Conservation (phyloP, 1,140 invertebrate genomes). For the Hylyphantes graminicola region DNA sequence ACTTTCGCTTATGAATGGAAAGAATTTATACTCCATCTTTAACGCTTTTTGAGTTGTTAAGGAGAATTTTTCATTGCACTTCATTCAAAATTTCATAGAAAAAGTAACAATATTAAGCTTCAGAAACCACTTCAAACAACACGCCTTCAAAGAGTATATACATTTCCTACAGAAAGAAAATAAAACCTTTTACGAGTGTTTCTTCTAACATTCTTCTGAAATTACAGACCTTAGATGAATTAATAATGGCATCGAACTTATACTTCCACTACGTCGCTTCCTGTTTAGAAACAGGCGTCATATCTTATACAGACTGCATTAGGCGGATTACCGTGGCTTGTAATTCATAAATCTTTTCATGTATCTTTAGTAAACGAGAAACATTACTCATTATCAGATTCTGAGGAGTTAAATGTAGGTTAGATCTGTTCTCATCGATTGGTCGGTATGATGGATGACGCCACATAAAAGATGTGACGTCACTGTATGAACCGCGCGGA, state of each 20-base stretch:
- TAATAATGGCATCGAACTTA: neutral
- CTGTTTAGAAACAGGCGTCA: neutral
- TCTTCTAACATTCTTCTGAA: neutral
- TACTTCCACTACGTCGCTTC: neutral
- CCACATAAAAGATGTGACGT: slow-evolving; percentile 15
- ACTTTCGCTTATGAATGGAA: no score
- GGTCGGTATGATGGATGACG: slow-evolving; percentile 10
- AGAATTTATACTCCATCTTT: no score
- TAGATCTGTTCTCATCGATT: slow-evolving; percentile 18
- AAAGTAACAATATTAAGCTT: no score
- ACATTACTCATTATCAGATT: slow-evolving; percentile 29
- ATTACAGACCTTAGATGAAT: neutral
- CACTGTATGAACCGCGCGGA: slow-evolving; percentile 1
- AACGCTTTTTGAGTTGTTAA: no score
- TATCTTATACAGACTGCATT: slow-evolving; percentile 12
- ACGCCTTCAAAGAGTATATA: no score
- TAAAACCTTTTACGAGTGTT: no score
- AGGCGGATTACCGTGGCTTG: slow-evolving; percentile 3
- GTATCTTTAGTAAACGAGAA: slow-evolving; percentile 24
- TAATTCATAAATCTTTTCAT: slow-evolving; percentile 15
- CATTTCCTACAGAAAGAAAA: no score
- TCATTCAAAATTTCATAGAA: no score
- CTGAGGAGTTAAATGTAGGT: slow-evolving; percentile 8
- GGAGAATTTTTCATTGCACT: no score
- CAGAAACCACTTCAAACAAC: no score